phyloP scores from a whole-genome alignment of 2,888 invertebrate genomes.

The Hedychridium roseum region DNA sequence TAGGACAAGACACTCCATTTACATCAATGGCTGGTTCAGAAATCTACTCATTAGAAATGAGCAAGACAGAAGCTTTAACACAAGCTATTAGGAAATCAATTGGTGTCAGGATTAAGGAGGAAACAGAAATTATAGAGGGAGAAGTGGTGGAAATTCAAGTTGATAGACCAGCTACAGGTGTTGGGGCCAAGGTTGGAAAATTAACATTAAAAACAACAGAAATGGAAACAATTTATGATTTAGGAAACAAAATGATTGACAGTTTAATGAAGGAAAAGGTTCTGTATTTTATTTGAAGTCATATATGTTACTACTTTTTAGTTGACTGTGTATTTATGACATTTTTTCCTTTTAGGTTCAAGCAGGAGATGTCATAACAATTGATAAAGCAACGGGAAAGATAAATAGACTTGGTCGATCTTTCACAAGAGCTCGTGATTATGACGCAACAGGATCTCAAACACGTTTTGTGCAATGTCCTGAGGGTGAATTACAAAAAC shows the following conservation, averaged over 20 bases:
- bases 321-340: slow-evolving; percentile 1
- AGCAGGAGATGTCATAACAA: slow-evolving; percentile 96
- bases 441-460: slow-evolving; percentile 90
- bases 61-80: slow-evolving; percentile 97
- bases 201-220: slow-evolving; percentile 98
- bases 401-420: slow-evolving; percentile 91
- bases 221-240: slow-evolving; percentile 99
- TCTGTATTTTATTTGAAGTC: slow-evolving; percentile 1
- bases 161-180: slow-evolving; percentile 91
- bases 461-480: slow-evolving; percentile 97
- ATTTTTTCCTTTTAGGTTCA: slow-evolving; percentile 69
- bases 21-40: slow-evolving; percentile 99
- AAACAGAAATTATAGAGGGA: slow-evolving; percentile 98
- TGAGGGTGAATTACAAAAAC: slow-evolving; percentile 97
- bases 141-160: slow-evolving; percentile 98
- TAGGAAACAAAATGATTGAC: slow-evolving; percentile 98
- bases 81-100: slow-evolving; percentile 98
- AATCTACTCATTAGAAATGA: slow-evolving; percentile 98
- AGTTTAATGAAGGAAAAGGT: slow-evolving; percentile 95
- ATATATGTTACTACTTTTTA: neutral
- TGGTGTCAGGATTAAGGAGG: slow-evolving; percentile 95
- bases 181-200: slow-evolving; percentile 89
- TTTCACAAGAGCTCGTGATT: slow-evolving; percentile 95
- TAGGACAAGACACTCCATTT: slow-evolving; percentile 96
- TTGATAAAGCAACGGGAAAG: slow-evolving; percentile 97